Evolutionary conservation across 2,888 invertebrate species (phyloP).

Genomic region (Willowsia nigromaculata): DNA sequence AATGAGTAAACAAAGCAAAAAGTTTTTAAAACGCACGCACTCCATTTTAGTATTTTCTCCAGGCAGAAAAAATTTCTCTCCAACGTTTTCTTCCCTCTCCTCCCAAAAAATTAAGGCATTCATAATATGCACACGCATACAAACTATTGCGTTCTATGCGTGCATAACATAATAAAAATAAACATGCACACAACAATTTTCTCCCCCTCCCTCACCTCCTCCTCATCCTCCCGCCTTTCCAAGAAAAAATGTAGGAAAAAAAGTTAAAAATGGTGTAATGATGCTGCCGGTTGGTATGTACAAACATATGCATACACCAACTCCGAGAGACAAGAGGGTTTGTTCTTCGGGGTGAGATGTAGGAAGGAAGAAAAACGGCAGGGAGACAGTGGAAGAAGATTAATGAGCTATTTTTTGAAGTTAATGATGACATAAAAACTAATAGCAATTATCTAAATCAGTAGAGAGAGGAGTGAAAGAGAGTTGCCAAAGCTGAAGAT

Average conservation of each 20-base stretch:
- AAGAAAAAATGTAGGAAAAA: neutral
- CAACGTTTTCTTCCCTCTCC: neutral
- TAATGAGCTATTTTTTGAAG: conserved; percentile 64
- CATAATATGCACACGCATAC: conserved; percentile 13
- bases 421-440: conserved; percentile 67
- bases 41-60: neutral
- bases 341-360: neutral
- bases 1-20: conserved; percentile 17
- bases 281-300: neutral
- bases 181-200: neutral
- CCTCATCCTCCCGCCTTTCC: neutral
- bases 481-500: neutral
- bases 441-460: conserved; percentile 65
- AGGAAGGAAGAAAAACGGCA: neutral
- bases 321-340: neutral
- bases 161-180: neutral
- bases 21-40: conserved; percentile 18
- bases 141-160: neutral
- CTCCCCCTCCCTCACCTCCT: neutral
- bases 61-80: neutral
- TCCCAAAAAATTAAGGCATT: neutral
- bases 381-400: conserved; percentile 51
- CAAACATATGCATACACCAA: neutral
- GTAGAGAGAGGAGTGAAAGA: neutral
- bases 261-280: conserved; percentile 18